These are phyloP conservation scores for Isurus oxyrinchus DNA, from an alignment of 2,113 vertebrate genomes.

Conservation along the genomic window DNA sequence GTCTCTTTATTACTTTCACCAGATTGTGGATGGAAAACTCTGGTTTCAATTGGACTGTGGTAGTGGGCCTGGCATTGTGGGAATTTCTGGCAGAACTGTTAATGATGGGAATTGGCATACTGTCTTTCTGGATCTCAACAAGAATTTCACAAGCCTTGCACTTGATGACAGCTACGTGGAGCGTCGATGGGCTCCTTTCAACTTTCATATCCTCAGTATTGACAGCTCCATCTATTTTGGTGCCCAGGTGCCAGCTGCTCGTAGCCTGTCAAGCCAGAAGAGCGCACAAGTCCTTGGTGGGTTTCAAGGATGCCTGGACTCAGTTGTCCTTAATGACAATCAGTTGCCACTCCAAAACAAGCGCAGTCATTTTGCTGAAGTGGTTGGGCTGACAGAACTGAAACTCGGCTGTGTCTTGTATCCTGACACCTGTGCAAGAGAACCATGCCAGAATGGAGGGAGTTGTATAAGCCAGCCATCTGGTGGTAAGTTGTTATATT, in stretches of 20 bases:
- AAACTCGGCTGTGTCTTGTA: conserved; percentile 89
- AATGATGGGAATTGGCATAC: conserved; percentile 94
- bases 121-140: conserved; percentile 80
- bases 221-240: conserved; percentile 85
- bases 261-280: conserved; percentile 69
- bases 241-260: conserved; percentile 78
- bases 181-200: conserved; percentile 68
- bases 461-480: conserved; percentile 76
- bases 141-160: conserved; percentile 84
- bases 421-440: conserved; percentile 75
- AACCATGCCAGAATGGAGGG: conserved; percentile 82
- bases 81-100: conserved; percentile 77
- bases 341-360: conserved; percentile 92
- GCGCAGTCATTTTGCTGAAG: conserved; percentile 81
- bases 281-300: conserved; percentile 70
- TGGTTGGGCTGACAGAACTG: conserved; percentile 83
- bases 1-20: conserved; percentile 39
- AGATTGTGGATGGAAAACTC: conserved; percentile 88
- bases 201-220: conserved; percentile 62
- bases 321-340: conserved; percentile 76
- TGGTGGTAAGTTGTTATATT: conserved; percentile 68
- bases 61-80: conserved; percentile 68
- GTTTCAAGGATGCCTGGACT: conserved; percentile 95
- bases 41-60: conserved; percentile 90
- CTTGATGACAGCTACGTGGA: conserved; percentile 90